Conservation (phyloP, 2,113 vertebrate genomes). For the Neogobius melanostomus region DNA sequence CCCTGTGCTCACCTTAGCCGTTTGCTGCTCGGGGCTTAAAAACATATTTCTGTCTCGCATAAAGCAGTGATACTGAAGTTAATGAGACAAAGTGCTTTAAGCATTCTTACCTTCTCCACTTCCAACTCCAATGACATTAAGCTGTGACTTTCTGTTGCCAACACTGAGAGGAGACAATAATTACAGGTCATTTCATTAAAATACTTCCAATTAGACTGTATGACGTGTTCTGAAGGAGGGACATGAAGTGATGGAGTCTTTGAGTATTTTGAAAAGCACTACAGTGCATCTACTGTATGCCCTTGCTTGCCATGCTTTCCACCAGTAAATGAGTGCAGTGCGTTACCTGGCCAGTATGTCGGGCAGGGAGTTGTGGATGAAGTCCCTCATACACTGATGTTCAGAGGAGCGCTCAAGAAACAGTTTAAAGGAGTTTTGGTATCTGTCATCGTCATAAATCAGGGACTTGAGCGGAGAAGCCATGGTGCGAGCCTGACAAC, state of each 20-base stretch:
- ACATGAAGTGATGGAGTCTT: neutral
- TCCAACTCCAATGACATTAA: slow-evolving; percentile 85
- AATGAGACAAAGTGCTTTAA: too few species aligned
- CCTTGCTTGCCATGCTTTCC: too few species aligned
- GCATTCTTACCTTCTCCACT: slow-evolving; percentile 81
- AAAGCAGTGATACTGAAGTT: too few species aligned
- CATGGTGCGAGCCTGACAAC: slow-evolving; percentile 61
- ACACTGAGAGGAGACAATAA: slow-evolving; percentile 67
- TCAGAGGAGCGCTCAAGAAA: slow-evolving; percentile 86
- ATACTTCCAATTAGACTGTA: slow-evolving; percentile 14
- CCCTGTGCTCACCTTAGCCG: too few species aligned
- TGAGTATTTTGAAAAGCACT: too few species aligned
- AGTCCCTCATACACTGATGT: slow-evolving; percentile 83
- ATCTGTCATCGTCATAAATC: slow-evolving; percentile 70
- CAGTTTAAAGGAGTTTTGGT: slow-evolving; percentile 78
- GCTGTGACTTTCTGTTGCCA: slow-evolving; percentile 71
- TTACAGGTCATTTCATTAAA: slow-evolving; percentile 10
- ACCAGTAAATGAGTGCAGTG: neutral
- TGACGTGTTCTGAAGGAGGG: slow-evolving; percentile 28
- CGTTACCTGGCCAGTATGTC: slow-evolving; percentile 76
- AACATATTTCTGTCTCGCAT: too few species aligned
- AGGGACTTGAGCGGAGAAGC: slow-evolving; percentile 73
- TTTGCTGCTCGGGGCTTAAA: too few species aligned
- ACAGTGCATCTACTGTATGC: too few species aligned
- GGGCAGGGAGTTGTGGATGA: slow-evolving; percentile 78